Conservation (phyloP, 1,140 invertebrate species). For the Tetranychus urticae region DNA sequence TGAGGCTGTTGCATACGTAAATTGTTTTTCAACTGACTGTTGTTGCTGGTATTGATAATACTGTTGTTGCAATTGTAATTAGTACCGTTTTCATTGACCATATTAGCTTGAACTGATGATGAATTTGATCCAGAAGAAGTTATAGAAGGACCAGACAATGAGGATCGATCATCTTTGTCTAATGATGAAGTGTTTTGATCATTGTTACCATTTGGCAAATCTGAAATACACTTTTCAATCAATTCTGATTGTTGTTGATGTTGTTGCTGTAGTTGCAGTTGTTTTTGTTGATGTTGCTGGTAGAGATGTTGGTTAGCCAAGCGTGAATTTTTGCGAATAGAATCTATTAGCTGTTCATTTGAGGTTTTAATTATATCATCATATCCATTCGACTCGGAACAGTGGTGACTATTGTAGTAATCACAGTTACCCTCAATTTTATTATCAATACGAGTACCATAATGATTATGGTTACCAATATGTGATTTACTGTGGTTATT, state of each 20-base stretch:
- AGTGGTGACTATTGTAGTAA: too few relatives aligned
- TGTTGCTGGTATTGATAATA: too few relatives aligned
- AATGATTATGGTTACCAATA: neutral
- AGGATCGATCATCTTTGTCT: too few relatives aligned
- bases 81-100: neutral
- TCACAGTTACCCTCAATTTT: too few relatives aligned
- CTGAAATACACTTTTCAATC: neutral
- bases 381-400: too few relatives aligned
- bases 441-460: neutral
- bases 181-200: neutral
- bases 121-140: neutral
- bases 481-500: neutral
- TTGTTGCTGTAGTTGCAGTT: too few relatives aligned
- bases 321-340: too few relatives aligned
- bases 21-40: too few relatives aligned
- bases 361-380: too few relatives aligned
- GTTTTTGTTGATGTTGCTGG: neutral
- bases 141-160: too few relatives aligned
- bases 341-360: too few relatives aligned
- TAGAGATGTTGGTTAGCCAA: neutral
- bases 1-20: too few relatives aligned
- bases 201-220: neutral
- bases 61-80: neutral
- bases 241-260: neutral
- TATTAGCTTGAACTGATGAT: neutral